Evolutionary conservation across 2,113 vertebrate genomes (phyloP).

Genomic region (Rattus rattus): DNA sequence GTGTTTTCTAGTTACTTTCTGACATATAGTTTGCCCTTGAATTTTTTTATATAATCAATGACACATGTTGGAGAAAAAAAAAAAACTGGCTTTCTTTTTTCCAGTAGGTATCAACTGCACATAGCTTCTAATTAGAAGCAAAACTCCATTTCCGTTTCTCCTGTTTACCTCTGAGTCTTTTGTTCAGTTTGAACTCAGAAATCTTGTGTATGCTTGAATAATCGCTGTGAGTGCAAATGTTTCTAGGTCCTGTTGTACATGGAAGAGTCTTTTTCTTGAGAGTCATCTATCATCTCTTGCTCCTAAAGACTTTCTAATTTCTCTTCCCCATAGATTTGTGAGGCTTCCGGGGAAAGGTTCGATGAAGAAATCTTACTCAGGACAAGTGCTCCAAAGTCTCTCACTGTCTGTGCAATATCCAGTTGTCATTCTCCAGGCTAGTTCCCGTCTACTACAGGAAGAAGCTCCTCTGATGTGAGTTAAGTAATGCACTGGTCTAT

Average conservation of each 20-base stretch:
- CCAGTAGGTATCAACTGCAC: no score
- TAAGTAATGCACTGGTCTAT: background rate
- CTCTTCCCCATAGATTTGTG: background rate
- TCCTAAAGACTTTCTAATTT: background rate
- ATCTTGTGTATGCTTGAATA: background rate
- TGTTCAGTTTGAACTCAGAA: background rate
- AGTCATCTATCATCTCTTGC: background rate
- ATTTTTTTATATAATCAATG: no score
- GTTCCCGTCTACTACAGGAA: background rate
- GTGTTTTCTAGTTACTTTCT: background rate
- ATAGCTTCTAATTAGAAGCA: no score
- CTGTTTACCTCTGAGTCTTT: background rate
- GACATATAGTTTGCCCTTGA: background rate
- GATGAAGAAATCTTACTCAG: background rate
- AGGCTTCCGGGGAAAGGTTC: background rate
- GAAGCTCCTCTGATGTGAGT: background rate
- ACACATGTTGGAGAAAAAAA: no score
- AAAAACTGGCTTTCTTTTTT: no score
- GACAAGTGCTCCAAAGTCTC: background rate
- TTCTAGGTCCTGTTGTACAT: background rate
- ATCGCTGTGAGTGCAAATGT: background rate
- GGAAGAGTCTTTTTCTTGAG: background rate
- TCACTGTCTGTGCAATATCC: background rate
- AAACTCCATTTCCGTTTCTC: no score
- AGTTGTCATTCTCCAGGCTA: background rate